Percentiles rank a stretch among this genome's conserved stretches.
These are phyloP conservation scores for Lutraria rhynchaena DNA, from an alignment of 1,140 invertebrate genomes.

Conservation along the genomic window DNA sequence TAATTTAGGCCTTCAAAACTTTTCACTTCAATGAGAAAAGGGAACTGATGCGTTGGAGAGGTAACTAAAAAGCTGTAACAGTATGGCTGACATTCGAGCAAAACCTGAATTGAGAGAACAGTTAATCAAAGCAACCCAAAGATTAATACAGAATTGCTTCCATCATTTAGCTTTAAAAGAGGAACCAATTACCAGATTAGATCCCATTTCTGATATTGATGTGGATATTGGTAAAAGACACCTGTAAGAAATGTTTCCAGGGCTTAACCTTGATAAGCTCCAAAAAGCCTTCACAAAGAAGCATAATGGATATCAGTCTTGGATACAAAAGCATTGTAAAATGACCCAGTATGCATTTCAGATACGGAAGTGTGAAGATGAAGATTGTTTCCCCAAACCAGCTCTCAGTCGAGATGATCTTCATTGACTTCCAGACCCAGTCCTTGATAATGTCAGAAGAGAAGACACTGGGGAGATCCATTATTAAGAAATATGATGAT, in stretches of 20 bases:
- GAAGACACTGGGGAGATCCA: neutral
- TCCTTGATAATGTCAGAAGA: neutral
- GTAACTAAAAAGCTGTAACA: neutral
- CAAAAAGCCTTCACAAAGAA: constrained; percentile 27
- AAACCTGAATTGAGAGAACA: neutral
- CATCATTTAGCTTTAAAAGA: constrained; percentile 15
- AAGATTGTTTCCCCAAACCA: neutral
- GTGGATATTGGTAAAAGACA: neutral
- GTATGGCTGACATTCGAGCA: neutral
- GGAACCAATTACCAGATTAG: neutral
- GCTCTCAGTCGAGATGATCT: neutral
- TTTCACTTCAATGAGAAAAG: neutral
- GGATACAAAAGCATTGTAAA: constrained; percentile 1
- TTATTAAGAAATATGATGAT: neutral
- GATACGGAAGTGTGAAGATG: constrained; percentile 6
- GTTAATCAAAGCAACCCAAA: constrained; percentile 6
- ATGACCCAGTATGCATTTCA: constrained; percentile 9
- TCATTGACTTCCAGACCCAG: constrained; percentile 1
- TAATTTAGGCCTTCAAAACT: constrained; percentile 3
- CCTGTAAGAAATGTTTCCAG: constrained; percentile 1
- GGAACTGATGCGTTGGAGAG: neutral
- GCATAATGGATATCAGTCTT: neutral
- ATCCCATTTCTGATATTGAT: neutral
- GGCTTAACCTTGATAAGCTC: neutral
- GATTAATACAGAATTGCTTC: constrained; percentile 1